Base-by-base conservation (phyloP, 2,113 vertebrate genomes). In the Danionella cerebrum region DNA sequence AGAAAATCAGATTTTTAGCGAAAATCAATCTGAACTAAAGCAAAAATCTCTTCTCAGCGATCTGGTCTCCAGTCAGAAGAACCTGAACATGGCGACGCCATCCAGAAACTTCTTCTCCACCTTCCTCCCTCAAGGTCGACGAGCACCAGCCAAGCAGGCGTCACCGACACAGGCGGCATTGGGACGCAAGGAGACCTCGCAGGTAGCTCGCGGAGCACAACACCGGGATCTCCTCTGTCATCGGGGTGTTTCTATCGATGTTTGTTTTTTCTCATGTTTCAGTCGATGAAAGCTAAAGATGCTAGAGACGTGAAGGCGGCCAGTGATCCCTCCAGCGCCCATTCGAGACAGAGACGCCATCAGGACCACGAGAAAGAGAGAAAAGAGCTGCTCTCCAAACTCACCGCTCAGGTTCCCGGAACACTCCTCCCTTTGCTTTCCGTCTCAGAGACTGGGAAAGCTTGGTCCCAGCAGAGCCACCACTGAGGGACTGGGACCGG, bases 351-450 rank as follows among this genome's bases (percentile, higher is more conserved):
- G 78, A 91, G 84, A 72, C 90, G 90, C n/a, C 78, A 91, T 42
- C 91, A 95, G 74, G 92, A 94, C 7, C 92, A 96, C 0, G 94
- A 94, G 80, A 98, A 96, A 63, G 91, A 98, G 67, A 87, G 95
- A 68, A 96, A 90, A 73, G 94, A 97, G 55, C 90, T 98, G 36
- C 82, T 98, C 48, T 92, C 89, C 0, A 95, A 92, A 76, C 84
- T 86, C 2, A 53, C 81, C 9, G 9, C 3, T 2, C 51, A 53
- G 41, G 36, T 44, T n/a, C n/a, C n/a, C n/a, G n/a, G n/a, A n/a
- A n/a, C n/a, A n/a, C n/a, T n/a, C n/a, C n/a, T n/a, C n/a, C n/a
- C n/a, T n/a, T n/a, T n/a, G n/a, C n/a, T n/a, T n/a, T n/a, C n/a
- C n/a, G n/a, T n/a, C n/a, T n/a, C 58, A 3, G 3, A 63, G 59